These are phyloP conservation scores for Macrobrachium nipponense DNA, from an alignment of 1,140 invertebrate genomes.

Conservation along the genomic window DNA sequence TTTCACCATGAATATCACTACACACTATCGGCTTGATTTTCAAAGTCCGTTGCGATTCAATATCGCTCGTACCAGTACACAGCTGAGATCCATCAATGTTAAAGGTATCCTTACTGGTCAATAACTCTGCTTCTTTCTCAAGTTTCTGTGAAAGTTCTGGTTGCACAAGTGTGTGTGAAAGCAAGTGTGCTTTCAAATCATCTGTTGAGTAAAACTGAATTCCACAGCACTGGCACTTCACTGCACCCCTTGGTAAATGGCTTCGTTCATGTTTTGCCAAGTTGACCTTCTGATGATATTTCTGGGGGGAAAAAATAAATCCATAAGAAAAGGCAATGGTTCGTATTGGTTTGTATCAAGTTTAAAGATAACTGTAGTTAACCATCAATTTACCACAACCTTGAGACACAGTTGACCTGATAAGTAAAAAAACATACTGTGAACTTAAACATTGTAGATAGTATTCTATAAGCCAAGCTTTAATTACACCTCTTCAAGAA, in stretches of 20 bases:
- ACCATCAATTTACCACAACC: too few species aligned
- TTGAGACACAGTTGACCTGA: too few species aligned
- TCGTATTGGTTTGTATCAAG: too few species aligned
- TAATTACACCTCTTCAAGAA: too few species aligned
- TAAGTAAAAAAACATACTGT: too few species aligned
- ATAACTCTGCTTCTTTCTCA: conserved; percentile 3
- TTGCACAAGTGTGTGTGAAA: conserved; percentile 45
- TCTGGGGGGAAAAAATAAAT: conserved; percentile 27
- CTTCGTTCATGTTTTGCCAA: conserved; percentile 39
- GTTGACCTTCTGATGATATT: conserved; percentile 56
- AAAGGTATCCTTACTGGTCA: neutral
- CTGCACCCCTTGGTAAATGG: conserved; percentile 43
- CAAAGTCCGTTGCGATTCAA: too few species aligned
- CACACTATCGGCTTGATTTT: too few species aligned
- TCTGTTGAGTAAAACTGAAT: conserved; percentile 40
- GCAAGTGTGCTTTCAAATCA: conserved; percentile 47
- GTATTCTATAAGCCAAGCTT: too few species aligned
- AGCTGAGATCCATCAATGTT: neutral
- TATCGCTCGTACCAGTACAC: too few species aligned
- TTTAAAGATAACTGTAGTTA: too few species aligned
- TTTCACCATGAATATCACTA: too few species aligned
- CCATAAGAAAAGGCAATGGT: neutral
- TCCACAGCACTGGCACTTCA: conserved; percentile 49
- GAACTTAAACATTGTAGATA: too few species aligned
- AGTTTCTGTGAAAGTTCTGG: conserved; percentile 14